Evolutionary conservation across 2,113 vertebrate species (phyloP).

Genomic region (Lasiurus cinereus): DNA sequence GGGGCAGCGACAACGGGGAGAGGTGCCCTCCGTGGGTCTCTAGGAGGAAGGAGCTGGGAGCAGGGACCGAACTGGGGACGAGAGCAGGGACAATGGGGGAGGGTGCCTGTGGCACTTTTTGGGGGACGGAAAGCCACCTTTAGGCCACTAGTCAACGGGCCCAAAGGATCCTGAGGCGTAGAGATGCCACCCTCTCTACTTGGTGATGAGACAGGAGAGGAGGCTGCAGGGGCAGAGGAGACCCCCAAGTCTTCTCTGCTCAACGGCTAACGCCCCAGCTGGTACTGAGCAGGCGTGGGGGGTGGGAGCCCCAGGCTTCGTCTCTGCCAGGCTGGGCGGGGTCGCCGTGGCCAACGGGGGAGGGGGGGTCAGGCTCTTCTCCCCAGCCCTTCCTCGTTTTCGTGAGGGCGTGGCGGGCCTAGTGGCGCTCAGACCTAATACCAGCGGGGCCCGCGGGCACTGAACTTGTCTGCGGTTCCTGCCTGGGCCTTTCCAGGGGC

Average conservation of each 20-base stretch:
- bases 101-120: background rate
- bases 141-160: background rate
- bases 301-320: background rate
- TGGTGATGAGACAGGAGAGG: background rate
- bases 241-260: background rate
- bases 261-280: background rate
- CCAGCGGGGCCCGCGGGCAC: background rate
- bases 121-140: background rate
- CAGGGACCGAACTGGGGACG: background rate
- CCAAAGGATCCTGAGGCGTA: background rate
- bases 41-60: background rate
- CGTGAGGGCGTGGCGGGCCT: background rate
- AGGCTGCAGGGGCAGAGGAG: background rate
- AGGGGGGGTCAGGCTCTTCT: background rate
- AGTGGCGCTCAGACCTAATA: background rate
- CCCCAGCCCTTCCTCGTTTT: background rate
- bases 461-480: background rate
- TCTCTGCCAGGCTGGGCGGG: background rate
- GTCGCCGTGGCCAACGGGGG: background rate
- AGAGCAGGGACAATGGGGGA: background rate
- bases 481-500: background rate
- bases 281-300: rapidly evolving
- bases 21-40: background rate
- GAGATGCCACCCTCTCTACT: background rate
- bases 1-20: background rate